Evolutionary conservation across 2,797 vertebrate genomes (phyloP).

Genomic region (Sebastolobus altivelis): DNA sequence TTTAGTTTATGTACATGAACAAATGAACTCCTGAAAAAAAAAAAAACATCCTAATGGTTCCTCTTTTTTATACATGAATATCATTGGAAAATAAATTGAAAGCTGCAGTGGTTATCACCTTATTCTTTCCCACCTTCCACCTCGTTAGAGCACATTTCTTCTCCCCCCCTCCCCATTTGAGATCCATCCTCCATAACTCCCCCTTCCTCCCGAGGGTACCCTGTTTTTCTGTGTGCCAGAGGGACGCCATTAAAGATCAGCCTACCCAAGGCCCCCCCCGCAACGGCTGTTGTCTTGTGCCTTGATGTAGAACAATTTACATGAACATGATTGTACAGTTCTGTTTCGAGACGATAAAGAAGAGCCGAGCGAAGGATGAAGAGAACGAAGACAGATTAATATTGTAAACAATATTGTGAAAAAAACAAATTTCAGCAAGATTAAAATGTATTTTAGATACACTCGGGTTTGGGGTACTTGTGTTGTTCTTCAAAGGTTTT

Average conservation of each 20-base stretch:
- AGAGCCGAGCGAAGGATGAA: slow-evolving; percentile 63
- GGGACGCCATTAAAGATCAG: slow-evolving; percentile 85
- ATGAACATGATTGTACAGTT: slow-evolving; percentile 91
- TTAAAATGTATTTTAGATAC: slow-evolving; percentile 98
- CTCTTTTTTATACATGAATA: slow-evolving; percentile 88
- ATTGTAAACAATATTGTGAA: slow-evolving; percentile 88
- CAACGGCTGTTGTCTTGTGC: slow-evolving; percentile 88
- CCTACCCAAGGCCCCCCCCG: slow-evolving; percentile 83
- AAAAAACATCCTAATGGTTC: slow-evolving; percentile 40
- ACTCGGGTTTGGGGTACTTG: slow-evolving; percentile 87
- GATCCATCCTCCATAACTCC: slow-evolving; percentile 45
- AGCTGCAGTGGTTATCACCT: slow-evolving; percentile 77
- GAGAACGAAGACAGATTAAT: slow-evolving; percentile 72
- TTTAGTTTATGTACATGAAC: slow-evolving; percentile 87
- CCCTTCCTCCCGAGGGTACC: slow-evolving; percentile 35
- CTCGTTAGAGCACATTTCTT: slow-evolving; percentile 80
- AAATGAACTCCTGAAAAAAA: slow-evolving; percentile 68
- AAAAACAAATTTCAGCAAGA: slow-evolving; percentile 87
- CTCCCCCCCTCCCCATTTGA: slow-evolving; percentile 60
- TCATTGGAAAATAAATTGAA: slow-evolving; percentile 88
- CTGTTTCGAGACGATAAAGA: slow-evolving; percentile 80
- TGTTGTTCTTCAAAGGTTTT: slow-evolving; percentile 81
- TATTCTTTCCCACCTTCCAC: slow-evolving; percentile 57
- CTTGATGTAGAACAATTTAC: slow-evolving; percentile 90
- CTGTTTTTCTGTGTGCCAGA: slow-evolving; percentile 75